Percentiles rank a stretch among this genome's conserved stretches.
phyloP scores from a whole-genome alignment of 2,113 vertebrate genomes.

The Lanius collurio region DNA sequence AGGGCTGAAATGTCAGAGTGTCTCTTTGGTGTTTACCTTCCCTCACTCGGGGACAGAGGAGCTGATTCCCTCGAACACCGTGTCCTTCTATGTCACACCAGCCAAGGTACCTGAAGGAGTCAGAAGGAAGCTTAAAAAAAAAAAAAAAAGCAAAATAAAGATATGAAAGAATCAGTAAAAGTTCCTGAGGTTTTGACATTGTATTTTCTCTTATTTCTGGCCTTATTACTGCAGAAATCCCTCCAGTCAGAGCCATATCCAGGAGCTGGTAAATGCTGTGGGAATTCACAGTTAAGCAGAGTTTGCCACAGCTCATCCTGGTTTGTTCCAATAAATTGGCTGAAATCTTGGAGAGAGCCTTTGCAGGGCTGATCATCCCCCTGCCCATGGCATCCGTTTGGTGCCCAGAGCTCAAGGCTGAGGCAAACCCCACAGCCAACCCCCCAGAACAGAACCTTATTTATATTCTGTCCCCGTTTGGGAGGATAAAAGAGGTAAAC shows the following conservation, averaged over 20 bases:
- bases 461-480: background rate
- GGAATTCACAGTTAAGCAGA: background rate
- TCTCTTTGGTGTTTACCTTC: constrained; percentile 77
- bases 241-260: background rate
- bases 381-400: background rate
- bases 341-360: background rate
- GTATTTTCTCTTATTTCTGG: background rate
- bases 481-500: background rate
- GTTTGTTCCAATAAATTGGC: background rate
- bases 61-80: constrained; percentile 85
- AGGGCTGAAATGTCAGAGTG: background rate
- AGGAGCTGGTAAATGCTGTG: background rate
- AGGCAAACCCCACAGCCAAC: background rate
- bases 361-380: background rate
- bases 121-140: constrained; percentile 83
- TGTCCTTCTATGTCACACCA: constrained; percentile 86
- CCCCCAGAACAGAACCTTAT: background rate
- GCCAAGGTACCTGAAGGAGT: constrained; percentile 81
- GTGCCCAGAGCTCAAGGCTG: background rate
- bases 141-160: background rate
- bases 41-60: constrained; percentile 89
- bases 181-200: background rate
- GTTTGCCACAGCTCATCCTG: background rate
- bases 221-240: background rate
- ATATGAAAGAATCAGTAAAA: background rate